Evolutionary conservation across 1,140 invertebrate genomes (phyloP).

Genomic region (Cotesia vestalis): DNA sequence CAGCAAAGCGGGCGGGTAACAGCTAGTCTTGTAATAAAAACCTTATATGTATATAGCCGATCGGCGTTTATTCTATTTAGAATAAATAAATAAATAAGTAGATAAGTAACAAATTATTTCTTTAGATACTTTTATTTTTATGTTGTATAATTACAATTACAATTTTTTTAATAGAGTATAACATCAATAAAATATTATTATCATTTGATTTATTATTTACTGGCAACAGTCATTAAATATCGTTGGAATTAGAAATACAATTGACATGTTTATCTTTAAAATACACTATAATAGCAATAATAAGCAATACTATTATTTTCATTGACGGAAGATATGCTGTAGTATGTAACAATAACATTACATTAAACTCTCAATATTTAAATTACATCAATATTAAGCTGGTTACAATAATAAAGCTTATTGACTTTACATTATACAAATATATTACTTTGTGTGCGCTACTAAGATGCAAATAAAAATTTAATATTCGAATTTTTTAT

Average conservation of each 20-base stretch:
- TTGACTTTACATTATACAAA: too few species aligned
- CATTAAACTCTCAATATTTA: too few species aligned
- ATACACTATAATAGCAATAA: background rate
- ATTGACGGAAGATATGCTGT: background rate
- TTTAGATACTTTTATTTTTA: background rate
- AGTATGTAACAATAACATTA: background rate
- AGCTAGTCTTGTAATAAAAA: too few species aligned
- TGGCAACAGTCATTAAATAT: constrained; percentile 14
- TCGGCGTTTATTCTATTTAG: too few species aligned
- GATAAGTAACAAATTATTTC: background rate
- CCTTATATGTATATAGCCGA: too few species aligned
- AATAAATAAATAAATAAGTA: too few species aligned
- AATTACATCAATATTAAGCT: too few species aligned
- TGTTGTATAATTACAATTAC: constrained; percentile 5
- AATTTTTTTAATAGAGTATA: background rate
- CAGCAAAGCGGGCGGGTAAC: too few species aligned
- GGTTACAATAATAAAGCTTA: too few species aligned
- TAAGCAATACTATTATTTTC: background rate
- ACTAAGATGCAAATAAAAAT: too few species aligned
- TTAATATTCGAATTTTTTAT: too few species aligned
- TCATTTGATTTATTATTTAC: background rate
- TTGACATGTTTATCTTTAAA: background rate
- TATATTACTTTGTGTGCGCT: too few species aligned
- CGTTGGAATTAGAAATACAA: constrained; percentile 3
- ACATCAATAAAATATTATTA: constrained; percentile 21